A percentile compares a stretch with the other conserved stretches of the same genome.
Conservation (phyloP, 2,888 invertebrate genomes). For the Galeruca laticollis region DNA sequence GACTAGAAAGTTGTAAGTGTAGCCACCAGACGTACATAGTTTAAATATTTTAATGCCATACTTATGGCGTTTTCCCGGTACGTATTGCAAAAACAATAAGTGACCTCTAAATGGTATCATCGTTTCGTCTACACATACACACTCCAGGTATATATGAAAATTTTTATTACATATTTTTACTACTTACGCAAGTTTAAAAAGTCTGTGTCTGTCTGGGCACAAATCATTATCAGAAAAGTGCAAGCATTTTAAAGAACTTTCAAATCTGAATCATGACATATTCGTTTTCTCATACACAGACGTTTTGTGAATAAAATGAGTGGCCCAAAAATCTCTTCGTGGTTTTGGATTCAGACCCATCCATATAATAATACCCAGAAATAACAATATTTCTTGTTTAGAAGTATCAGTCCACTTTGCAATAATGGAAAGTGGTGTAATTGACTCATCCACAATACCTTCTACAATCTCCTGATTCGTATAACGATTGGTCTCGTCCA, state of each 20-base stretch:
- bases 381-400: constrained; percentile 37
- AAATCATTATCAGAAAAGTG: not conserved
- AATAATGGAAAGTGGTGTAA: constrained; percentile 11
- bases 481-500: constrained; percentile 36
- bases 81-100: constrained; percentile 47
- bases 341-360: constrained; percentile 44
- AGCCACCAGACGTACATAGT: constrained; percentile 27
- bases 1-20: constrained; percentile 40
- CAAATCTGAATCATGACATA: not conserved
- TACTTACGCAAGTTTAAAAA: not conserved
- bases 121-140: constrained; percentile 52
- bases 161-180: constrained; percentile 33
- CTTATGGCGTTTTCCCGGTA: constrained; percentile 49
- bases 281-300: constrained; percentile 6
- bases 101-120: constrained; percentile 53
- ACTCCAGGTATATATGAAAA: too few species aligned
- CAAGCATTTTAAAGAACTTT: not conserved
- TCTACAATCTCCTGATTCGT: constrained; percentile 31
- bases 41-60: too few species aligned
- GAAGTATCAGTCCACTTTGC: constrained; percentile 30
- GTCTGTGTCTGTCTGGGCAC: not conserved
- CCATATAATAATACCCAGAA: constrained; percentile 45
- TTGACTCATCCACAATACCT: constrained; percentile 29
- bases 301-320: constrained; percentile 21
- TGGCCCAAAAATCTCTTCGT: constrained; percentile 26